Evolutionary conservation across 2,888 invertebrate species (phyloP).

Genomic region (Drosophila niveifrons): DNA sequence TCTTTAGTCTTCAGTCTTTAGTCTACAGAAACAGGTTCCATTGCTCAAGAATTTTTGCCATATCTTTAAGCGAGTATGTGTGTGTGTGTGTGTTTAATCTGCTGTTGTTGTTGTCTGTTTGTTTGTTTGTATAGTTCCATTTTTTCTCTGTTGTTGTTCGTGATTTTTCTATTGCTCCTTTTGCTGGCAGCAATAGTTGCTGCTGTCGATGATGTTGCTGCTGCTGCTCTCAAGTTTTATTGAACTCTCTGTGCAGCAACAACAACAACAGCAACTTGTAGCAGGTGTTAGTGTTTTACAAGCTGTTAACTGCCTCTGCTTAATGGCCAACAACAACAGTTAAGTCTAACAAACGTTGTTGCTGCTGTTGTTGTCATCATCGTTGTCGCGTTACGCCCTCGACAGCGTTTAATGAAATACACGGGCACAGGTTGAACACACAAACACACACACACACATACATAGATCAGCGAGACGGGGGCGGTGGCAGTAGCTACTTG

Average conservation of each 20-base stretch:
- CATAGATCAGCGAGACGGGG: neutral
- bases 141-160: constrained; percentile 33
- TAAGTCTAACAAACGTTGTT: constrained; percentile 16
- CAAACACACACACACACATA: no score
- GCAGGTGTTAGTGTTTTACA: constrained; percentile 79
- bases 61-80: constrained; percentile 31
- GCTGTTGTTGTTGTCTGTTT: constrained; percentile 31
- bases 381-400: constrained; percentile 56
- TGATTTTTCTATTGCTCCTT: constrained; percentile 76
- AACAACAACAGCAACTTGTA: constrained; percentile 53
- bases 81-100: constrained; percentile 23
- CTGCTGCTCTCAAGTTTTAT: constrained; percentile 62
- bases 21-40: constrained; percentile 67
- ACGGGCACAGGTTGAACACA: no score
- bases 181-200: constrained; percentile 46
- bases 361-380: constrained; percentile 26
- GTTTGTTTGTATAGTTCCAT: constrained; percentile 43
- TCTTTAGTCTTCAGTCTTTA: constrained; percentile 60
- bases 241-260: constrained; percentile 62
- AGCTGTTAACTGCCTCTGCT: constrained; percentile 77
- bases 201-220: constrained; percentile 16
- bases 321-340: constrained; percentile 57
- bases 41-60: constrained; percentile 74
- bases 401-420: constrained; percentile 43
- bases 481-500: neutral